phyloP scores from a whole-genome alignment of 92 coral and sea anemone genomes.

The Hydrozoanthus gracilis region DNA sequence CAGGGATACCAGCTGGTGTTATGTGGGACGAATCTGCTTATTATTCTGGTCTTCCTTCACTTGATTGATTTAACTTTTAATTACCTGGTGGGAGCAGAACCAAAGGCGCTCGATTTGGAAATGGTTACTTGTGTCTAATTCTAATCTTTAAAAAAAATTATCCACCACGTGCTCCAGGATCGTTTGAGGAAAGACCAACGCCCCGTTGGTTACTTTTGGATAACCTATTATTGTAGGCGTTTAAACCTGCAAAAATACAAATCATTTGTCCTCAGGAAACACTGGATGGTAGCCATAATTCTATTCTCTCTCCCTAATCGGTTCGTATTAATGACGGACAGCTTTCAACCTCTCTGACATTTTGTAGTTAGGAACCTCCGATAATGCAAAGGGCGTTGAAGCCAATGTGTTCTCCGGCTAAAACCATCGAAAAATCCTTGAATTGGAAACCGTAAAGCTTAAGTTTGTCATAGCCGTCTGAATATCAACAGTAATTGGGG shows the following conservation, averaged over 20 bases:
- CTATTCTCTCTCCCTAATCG: slow-evolving; percentile 56
- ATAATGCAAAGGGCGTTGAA: slow-evolving; percentile 45
- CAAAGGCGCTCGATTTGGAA: slow-evolving; percentile 52
- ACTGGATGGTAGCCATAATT: slow-evolving; percentile 53
- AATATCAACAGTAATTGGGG: slow-evolving; percentile 58
- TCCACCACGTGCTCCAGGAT: slow-evolving; percentile 66
- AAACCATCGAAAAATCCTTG: slow-evolving; percentile 51
- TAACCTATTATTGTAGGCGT: slow-evolving; percentile 56
- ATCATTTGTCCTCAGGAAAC: slow-evolving; percentile 55
- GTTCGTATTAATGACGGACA: slow-evolving; percentile 56
- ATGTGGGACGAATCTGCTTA: slow-evolving; percentile 42
- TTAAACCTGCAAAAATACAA: slow-evolving; percentile 50
- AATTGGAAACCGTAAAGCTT: slow-evolving; percentile 58
- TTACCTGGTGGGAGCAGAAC: slow-evolving; percentile 48
- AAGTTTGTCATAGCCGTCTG: slow-evolving; percentile 57
- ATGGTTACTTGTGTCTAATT: slow-evolving; percentile 34
- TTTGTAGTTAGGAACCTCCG: slow-evolving; percentile 28
- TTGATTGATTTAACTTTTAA: slow-evolving; percentile 46
- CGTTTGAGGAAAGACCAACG: slow-evolving; percentile 63
- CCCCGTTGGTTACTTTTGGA: slow-evolving; percentile 65
- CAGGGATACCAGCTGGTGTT: slow-evolving; percentile 58
- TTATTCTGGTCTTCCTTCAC: slow-evolving; percentile 41
- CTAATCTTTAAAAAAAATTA: slow-evolving; percentile 34
- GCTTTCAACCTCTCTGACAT: slow-evolving; percentile 46
- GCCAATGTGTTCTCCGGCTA: slow-evolving; percentile 48